Evolutionary conservation across 2,797 vertebrate genomes (phyloP), one percentile per base, ranked within the genome.

Genomic region (Coilia nasus): DNA sequence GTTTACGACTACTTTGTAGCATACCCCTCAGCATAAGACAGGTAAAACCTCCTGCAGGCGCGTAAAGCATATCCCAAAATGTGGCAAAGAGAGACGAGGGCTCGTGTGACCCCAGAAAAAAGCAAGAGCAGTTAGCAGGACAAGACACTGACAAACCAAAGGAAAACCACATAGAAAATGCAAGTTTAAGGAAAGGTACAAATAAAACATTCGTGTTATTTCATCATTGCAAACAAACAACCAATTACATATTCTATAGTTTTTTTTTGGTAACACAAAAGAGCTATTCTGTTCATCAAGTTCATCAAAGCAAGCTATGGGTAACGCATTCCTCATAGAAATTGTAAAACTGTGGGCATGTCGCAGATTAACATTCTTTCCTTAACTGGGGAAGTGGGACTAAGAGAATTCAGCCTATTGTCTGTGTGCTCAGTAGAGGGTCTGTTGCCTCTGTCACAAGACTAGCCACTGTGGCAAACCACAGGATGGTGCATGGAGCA

Each of bases 81-180:
- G 88, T 81, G 86, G 17, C 47, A 83, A 85, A 86, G 83, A 90
- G 84, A 91, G 81, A 78, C 56, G 44, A 46, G 84, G 44, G 84
- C 35, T 41, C 7, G 31, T 78, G 35, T 88, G 86, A 88, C 85
- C 86, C 87, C 9, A 56, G 91, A 86, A 87, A 44, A 86, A 84
- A 89, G 92, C 91, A 91, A 93, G 92, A 89, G 91, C 89, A 87
- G 89, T 94, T 93, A 93, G 92, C 88, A 90, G 83, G 90, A 86
- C 84, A 88, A 78, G 83, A 91, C 88, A 91, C 50, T 89, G 82
- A 91, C 83, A 85, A 83, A 85, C 84, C 75, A 86, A 87, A 82
- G 88, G 46, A 83, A 88, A 89, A 47, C 62, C 78, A 91, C 83
- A 91, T 44, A 89, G 54, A 88, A 90, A 84, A 87, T 78, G 35